Evolutionary conservation across 2,888 invertebrate genomes (phyloP).

Genomic region (Platerodrilus igneus): DNA sequence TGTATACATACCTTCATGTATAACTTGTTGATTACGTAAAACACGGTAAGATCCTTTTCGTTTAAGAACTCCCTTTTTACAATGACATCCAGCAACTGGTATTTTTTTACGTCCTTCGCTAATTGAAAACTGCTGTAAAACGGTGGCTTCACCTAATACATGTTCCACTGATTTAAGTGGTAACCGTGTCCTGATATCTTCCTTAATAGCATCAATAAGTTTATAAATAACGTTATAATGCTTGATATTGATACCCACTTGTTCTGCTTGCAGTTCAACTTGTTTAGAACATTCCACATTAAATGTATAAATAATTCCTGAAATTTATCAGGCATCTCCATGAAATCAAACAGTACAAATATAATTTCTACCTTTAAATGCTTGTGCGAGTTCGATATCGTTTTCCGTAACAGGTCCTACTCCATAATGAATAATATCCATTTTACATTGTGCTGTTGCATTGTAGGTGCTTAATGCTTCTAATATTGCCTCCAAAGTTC

Average conservation of each 20-base stretch:
- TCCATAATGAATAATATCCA: constrained; percentile 85
- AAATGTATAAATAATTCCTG: constrained; percentile 78
- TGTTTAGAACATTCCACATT: constrained; percentile 62
- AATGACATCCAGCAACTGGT: constrained; percentile 85
- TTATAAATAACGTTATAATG: constrained; percentile 89
- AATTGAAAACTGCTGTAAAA: constrained; percentile 77
- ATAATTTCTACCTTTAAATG: constrained; percentile 55
- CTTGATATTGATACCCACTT: constrained; percentile 57
- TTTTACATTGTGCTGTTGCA: constrained; percentile 65
- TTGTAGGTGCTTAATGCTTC: constrained; percentile 86
- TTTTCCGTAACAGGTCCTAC: constrained; percentile 81
- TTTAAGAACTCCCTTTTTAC: constrained; percentile 70
- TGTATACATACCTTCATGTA: constrained; percentile 62
- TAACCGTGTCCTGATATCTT: constrained; percentile 67
- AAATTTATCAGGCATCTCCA: constrained; percentile 10
- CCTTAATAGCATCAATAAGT: constrained; percentile 82
- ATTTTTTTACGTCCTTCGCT: constrained; percentile 74
- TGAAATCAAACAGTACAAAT: background rate
- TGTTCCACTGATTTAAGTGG: constrained; percentile 73
- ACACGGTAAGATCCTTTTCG: constrained; percentile 65
- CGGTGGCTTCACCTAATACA: constrained; percentile 74
- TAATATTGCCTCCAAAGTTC: constrained; percentile 91
- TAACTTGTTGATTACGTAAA: constrained; percentile 58
- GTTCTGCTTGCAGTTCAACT: constrained; percentile 52
- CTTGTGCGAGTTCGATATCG: constrained; percentile 76